Conservation (phyloP, 2,113 vertebrate genomes). For the Bucco capensis region DNA sequence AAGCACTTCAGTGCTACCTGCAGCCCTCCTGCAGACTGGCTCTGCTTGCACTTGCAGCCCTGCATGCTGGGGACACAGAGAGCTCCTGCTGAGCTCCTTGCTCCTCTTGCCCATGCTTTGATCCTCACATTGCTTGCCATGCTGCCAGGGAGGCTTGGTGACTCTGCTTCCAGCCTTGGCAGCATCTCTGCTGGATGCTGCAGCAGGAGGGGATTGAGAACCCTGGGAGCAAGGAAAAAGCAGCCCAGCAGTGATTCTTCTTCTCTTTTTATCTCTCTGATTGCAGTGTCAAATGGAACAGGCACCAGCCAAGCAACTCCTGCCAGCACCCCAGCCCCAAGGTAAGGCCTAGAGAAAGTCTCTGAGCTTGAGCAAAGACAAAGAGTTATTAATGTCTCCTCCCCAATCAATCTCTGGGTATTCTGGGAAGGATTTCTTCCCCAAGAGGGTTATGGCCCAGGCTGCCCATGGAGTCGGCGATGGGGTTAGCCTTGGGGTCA, state of each 20-base stretch:
- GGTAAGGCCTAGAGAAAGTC: not conserved
- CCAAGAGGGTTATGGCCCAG: no score
- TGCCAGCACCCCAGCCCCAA: rapidly evolving
- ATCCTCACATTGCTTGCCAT: not conserved
- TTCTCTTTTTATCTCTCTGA: not conserved
- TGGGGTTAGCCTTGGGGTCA: no score
- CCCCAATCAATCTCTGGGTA: not conserved
- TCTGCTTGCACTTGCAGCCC: not conserved
- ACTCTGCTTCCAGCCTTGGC: not conserved
- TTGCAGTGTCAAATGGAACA: not conserved
- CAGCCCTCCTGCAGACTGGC: not conserved
- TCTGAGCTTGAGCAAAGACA: not conserved
- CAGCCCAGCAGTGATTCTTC: not conserved
- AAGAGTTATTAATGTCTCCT: rapidly evolving
- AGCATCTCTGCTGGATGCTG: not conserved
- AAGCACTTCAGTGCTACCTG: not conserved
- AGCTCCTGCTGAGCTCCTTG: not conserved
- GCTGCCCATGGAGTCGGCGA: no score
- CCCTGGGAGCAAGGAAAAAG: not conserved
- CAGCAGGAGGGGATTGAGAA: rapidly evolving
- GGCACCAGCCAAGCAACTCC: no score
- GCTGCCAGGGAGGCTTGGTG: not conserved
- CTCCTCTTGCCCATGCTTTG: not conserved
- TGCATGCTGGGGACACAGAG: not conserved
- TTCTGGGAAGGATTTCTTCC: not conserved